Evolutionary conservation across 92 coral and sea anemone species (phyloP).

Genomic region (Desmophyllum pertusum): DNA sequence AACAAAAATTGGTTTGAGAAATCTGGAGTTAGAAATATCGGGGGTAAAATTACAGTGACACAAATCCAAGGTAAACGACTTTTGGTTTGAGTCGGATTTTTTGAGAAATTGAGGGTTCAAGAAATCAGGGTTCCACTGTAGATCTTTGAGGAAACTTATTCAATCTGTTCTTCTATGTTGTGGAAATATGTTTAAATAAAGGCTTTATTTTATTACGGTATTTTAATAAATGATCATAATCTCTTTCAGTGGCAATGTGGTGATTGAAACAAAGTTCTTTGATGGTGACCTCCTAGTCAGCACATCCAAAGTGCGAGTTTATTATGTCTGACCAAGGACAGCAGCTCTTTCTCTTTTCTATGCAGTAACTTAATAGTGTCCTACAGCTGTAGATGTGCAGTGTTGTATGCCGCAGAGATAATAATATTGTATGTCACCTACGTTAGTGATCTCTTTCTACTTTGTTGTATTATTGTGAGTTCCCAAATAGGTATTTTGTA

Average conservation of each 20-base stretch:
- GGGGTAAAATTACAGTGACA: too few species aligned
- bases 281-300: conserved; percentile 96
- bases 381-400: conserved; percentile 18
- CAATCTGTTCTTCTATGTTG: too few species aligned
- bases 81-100: too few species aligned
- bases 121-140: too few species aligned
- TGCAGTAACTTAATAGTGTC: background rate
- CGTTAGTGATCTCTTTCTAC: background rate
- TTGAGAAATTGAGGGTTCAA: too few species aligned
- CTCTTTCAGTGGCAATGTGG: conserved; percentile 95
- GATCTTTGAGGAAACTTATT: too few species aligned
- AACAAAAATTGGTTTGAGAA: too few species aligned
- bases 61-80: too few species aligned
- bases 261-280: conserved; percentile 97
- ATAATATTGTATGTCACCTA: background rate
- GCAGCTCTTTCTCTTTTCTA: conserved; percentile 20
- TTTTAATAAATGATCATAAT: too few species aligned
- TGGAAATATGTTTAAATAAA: too few species aligned
- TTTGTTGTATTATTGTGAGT: background rate
- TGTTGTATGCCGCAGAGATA: background rate
- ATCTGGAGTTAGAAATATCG: too few species aligned
- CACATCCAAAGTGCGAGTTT: conserved; percentile 96
- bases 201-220: too few species aligned
- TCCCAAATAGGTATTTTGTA: background rate
- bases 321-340: conserved; percentile 71